These are phyloP conservation scores for Eupeodes luniger DNA, from an alignment of 2,888 invertebrate genomes.

Conservation along the genomic window DNA sequence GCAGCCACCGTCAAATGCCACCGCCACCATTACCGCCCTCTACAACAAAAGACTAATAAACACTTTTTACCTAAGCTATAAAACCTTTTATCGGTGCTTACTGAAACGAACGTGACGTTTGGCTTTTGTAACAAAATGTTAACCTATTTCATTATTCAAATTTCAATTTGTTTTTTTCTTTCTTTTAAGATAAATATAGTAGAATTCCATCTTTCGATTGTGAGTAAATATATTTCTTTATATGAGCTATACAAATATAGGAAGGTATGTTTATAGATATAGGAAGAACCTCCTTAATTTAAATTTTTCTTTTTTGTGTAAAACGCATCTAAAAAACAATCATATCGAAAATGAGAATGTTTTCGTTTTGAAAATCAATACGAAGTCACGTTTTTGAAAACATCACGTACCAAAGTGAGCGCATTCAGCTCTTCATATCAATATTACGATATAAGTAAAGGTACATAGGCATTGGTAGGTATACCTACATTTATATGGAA, in stretches of 20 bases:
- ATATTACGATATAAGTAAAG: background rate
- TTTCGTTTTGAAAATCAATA: constrained; percentile 82
- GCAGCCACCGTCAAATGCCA: background rate
- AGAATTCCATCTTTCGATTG: constrained; percentile 25
- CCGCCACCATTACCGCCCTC: background rate
- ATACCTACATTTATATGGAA: constrained; percentile 5
- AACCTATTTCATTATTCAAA: constrained; percentile 77
- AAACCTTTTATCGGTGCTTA: constrained; percentile 35
- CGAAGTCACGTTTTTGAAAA: constrained; percentile 84
- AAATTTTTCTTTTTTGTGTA: constrained; percentile 19
- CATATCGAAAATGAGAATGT: constrained; percentile 71
- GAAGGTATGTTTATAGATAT: background rate
- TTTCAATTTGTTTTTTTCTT: constrained; percentile 57
- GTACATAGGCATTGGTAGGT: no score
- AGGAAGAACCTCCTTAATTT: constrained; percentile 63
- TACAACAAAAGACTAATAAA: constrained; percentile 76
- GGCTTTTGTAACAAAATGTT: constrained; percentile 67
- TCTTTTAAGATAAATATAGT: constrained; percentile 2
- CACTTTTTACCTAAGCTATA: constrained; percentile 34
- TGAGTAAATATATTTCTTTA: constrained; percentile 3
- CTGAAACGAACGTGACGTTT: constrained; percentile 69
- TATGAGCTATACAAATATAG: background rate
- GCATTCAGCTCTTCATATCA: constrained; percentile 39
- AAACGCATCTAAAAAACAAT: constrained; percentile 45
- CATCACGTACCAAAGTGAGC: constrained; percentile 80